Conservation (phyloP, 2,113 vertebrate species). For the Catagonus wagneri region DNA sequence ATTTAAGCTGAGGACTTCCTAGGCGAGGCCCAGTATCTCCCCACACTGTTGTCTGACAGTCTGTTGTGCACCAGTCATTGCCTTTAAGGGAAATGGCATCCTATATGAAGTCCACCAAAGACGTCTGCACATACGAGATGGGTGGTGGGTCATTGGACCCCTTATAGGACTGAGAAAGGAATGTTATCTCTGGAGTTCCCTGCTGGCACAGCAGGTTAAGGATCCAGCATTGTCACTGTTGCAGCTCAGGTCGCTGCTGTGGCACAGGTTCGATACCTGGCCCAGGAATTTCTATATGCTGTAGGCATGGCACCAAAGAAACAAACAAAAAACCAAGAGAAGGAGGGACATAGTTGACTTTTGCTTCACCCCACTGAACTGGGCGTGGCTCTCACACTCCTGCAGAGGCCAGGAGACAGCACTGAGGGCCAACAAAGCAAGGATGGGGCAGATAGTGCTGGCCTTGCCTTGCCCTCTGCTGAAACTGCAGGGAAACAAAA, state of each 20-base stretch:
- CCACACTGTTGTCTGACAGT: too few species aligned
- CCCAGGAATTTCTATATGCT: too few species aligned
- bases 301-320: not conserved
- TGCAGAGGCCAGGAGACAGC: not conserved
- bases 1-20: too few species aligned
- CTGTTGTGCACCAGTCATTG: too few species aligned
- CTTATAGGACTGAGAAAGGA: fast-evolving
- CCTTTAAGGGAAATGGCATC: not conserved
- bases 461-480: not conserved
- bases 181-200: not conserved
- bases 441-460: too few species aligned
- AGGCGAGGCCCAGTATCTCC: too few species aligned
- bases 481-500: not conserved
- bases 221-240: too few species aligned
- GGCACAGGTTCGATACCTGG: too few species aligned
- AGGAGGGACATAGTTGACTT: not conserved
- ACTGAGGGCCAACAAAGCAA: not conserved
- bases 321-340: not conserved
- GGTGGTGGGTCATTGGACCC: not conserved
- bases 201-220: too few species aligned
- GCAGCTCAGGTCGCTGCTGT: too few species aligned
- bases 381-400: not conserved
- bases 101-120: not conserved
- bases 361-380: not conserved
- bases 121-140: fast-evolving